Base-by-base conservation (phyloP, 1,140 invertebrate species). In the Saccostrea glomerata region DNA sequence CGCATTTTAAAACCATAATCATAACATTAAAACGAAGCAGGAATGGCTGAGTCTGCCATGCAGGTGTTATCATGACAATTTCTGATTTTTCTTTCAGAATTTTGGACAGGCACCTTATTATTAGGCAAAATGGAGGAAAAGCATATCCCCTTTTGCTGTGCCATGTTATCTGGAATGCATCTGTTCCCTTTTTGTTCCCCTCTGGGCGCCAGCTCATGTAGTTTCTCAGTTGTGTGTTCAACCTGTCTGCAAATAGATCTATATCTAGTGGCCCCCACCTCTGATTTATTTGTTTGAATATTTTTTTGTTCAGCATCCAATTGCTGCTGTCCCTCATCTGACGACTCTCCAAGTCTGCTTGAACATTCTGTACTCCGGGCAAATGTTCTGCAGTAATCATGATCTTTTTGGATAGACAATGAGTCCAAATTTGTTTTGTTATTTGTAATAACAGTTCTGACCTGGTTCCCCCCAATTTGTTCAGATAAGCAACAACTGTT, bases 81-180 rank as follows among this genome's bases (percentile, higher is more conserved):
- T 40, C 30, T 47, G 54, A 11, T 23, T 23, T 36, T n/a, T 83
- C 73, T 36, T 89, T 55, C 36, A n/a, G 3, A 5, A 86, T 47
- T 82, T 88, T 90, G 55, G 30, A 12, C 9, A 86, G 23, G 40
- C 55, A 66, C 5, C 55, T n/a, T 17, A 13, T 30, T 54, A 89
- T 88, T 12, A 90, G 36, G 56, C 87, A 83, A 58, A 90, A 85
- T 23, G 89, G 30, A 2, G 55, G 40, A 86, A 87, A 90, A 13
- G 58, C 84, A 70, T 88, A 88, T 5, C 85, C 85, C 70, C 36
- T 47, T 77, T 54, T 86, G n/a, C n/a, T 66, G n/a, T 86, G 47
- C 66, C 85, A 86, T 25, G 85, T 20, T 66, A 66, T 36, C 15
- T 47, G 58, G 30, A 86, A 36, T 20, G 58, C 85, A 63, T 86